These are phyloP conservation scores for Porites lobata DNA, from an alignment of 92 coral and sea anemone genomes.

Conservation along the genomic window DNA sequence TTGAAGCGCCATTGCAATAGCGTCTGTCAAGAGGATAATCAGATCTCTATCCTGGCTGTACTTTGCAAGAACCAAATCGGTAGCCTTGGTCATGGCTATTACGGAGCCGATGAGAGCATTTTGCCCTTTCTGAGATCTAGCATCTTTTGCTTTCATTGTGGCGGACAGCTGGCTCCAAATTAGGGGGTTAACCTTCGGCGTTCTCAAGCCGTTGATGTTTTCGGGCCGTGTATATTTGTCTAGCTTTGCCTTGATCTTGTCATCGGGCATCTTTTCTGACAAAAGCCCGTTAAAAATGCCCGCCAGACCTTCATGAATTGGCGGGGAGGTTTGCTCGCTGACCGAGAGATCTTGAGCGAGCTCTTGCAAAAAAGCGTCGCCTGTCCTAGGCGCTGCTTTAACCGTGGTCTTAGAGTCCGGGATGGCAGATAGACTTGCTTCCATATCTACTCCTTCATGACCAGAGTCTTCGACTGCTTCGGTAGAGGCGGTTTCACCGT, in stretches of 20 bases:
- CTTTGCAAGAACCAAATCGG: conserved; percentile 23
- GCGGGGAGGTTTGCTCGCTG: conserved; percentile 20
- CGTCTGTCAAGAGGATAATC: not conserved
- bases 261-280: conserved; percentile 26
- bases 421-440: conserved; percentile 6
- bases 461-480: not conserved
- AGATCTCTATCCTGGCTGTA: conserved; percentile 41
- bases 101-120: conserved; percentile 27
- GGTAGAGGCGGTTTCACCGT: conserved; percentile 8
- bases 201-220: conserved; percentile 31
- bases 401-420: not conserved
- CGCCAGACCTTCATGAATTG: conserved; percentile 29
- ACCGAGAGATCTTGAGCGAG: conserved; percentile 17
- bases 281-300: not conserved
- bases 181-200: conserved; percentile 41
- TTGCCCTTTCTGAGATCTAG: conserved; percentile 37
- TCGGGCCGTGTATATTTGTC: conserved; percentile 25
- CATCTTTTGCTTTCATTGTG: conserved; percentile 27
- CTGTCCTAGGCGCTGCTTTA: not conserved
- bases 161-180: conserved; percentile 50
- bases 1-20: not conserved
- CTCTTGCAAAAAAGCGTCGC: conserved; percentile 2
- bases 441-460: not conserved
- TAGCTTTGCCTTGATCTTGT: not conserved
- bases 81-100: conserved; percentile 34